A percentile compares a stretch with the other conserved stretches of the same genome.
Evolutionary conservation across 2,888 invertebrate species (phyloP).

Genomic region (Ectemnius continuus): DNA sequence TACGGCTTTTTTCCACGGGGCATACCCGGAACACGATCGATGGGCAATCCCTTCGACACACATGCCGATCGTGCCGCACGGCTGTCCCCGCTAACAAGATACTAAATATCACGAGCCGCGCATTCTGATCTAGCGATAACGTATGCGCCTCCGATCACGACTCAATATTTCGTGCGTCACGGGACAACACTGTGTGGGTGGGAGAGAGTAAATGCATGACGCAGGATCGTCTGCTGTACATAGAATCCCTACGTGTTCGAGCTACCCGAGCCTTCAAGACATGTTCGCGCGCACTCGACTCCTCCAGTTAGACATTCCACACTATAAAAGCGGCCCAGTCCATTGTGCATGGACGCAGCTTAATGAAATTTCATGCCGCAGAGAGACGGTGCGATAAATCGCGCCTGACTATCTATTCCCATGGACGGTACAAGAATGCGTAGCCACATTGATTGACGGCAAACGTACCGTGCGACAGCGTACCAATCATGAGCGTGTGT

Average conservation of each 20-base stretch:
- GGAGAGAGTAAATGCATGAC: no score
- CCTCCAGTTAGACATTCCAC: no score
- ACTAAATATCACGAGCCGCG: slow-evolving; percentile 6
- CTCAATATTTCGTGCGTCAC: no score
- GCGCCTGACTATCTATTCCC: background rate
- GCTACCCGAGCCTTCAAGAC: no score
- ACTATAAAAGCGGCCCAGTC: no score
- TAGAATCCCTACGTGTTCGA: no score
- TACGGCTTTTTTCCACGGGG: slow-evolving; percentile 2
- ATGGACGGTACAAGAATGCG: background rate
- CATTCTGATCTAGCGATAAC: slow-evolving; percentile 10
- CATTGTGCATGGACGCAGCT: no score
- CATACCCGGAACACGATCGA: slow-evolving; percentile 6
- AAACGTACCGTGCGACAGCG: background rate
- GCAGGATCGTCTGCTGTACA: no score
- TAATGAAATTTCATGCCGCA: background rate
- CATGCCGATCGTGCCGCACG: slow-evolving; percentile 7
- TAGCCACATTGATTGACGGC: background rate
- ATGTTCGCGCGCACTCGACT: no score
- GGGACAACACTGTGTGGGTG: no score
- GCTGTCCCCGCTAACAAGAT: slow-evolving; percentile 1
- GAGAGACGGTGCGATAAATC: background rate
- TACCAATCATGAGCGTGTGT: background rate
- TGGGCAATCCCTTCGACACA: background rate
- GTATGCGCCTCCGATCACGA: background rate